These are phyloP conservation scores for Pangasianodon gigas DNA, from an alignment of 2,113 vertebrate genomes.

Conservation along the genomic window DNA sequence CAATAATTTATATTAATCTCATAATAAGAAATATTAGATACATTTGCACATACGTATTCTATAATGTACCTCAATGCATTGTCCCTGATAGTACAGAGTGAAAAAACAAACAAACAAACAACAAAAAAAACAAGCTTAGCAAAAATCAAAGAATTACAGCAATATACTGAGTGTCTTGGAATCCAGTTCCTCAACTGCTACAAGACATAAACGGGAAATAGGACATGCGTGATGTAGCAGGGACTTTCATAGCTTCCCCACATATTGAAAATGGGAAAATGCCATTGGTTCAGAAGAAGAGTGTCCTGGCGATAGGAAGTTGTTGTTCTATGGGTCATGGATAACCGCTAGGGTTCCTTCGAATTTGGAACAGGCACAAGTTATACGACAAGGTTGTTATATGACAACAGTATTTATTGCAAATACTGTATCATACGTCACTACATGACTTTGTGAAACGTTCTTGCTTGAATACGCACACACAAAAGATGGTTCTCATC, in stretches of 20 bases:
- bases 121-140: no score
- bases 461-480: background rate
- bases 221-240: background rate
- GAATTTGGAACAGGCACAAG: background rate
- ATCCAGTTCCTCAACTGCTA: background rate
- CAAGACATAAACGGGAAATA: background rate
- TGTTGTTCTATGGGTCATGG: background rate
- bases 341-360: background rate
- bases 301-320: background rate
- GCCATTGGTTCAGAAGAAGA: background rate
- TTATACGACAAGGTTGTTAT: background rate
- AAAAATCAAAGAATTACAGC: background rate
- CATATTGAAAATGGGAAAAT: background rate
- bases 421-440: background rate
- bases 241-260: background rate
- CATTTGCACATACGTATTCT: background rate
- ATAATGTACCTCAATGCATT: background rate
- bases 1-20: background rate
- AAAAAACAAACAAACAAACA: no score
- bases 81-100: no score
- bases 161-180: background rate
- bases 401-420: background rate
- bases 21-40: background rate
- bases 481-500: background rate
- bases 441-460: background rate